Evolutionary conservation across 2,888 invertebrate species (phyloP).

Genomic region (Apamea anceps): DNA sequence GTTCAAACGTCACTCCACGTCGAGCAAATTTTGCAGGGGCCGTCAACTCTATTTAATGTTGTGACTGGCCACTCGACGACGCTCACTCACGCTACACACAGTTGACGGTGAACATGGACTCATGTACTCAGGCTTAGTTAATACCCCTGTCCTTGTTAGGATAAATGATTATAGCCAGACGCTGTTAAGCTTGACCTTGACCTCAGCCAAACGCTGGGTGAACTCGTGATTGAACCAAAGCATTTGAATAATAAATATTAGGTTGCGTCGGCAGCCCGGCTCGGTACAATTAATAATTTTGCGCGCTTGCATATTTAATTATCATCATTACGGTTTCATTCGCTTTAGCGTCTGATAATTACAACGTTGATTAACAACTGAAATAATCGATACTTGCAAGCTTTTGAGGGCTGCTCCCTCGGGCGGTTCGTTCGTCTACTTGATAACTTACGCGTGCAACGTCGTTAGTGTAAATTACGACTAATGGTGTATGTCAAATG

Average conservation of each 20-base stretch:
- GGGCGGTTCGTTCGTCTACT: constrained; percentile 4
- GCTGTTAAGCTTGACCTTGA: constrained; percentile 61
- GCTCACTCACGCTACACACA: constrained; percentile 35
- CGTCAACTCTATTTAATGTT: constrained; percentile 67
- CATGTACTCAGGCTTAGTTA: constrained; percentile 44
- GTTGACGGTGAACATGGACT: constrained; percentile 52
- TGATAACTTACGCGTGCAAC: constrained; percentile 17
- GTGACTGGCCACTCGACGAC: constrained; percentile 45
- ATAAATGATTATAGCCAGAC: constrained; percentile 61
- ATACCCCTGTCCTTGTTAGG: constrained; percentile 51
- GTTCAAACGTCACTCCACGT: constrained; percentile 34
- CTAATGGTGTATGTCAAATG: constrained; percentile 40
- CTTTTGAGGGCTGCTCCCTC: constrained; percentile 21
- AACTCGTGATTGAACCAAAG: constrained; percentile 70
- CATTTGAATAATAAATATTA: constrained; percentile 75
- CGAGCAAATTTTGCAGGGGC: constrained; percentile 59
- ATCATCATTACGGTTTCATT: constrained; percentile 63
- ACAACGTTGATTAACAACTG: constrained; percentile 51
- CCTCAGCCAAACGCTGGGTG: constrained; percentile 53
- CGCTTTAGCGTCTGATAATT: constrained; percentile 49
- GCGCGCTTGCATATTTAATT: constrained; percentile 63
- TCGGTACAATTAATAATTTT: constrained; percentile 71
- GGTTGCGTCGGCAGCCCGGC: constrained; percentile 65
- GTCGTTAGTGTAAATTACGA: constrained; percentile 26
- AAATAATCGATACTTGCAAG: constrained; percentile 57